Evolutionary conservation across 1,140 invertebrate species (phyloP).

Genomic region (Drosophila eugracilis): DNA sequence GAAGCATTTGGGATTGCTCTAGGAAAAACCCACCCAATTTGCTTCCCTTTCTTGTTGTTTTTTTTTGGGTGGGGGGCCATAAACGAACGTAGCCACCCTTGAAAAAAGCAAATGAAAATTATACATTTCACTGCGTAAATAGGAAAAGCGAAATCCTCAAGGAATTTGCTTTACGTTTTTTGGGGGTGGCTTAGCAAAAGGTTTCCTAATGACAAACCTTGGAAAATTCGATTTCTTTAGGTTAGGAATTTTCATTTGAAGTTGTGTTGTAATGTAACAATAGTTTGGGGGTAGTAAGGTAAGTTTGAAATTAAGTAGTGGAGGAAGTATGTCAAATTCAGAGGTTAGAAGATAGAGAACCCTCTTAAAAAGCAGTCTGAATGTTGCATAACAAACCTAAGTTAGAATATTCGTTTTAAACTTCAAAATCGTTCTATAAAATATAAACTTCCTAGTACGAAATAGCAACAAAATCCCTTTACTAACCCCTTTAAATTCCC

Average conservation of each 20-base stretch:
- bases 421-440: too few species aligned
- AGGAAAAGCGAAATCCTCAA: constrained; percentile 14
- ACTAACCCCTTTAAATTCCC: too few species aligned
- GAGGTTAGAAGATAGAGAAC: too few species aligned
- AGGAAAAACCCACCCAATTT: constrained; percentile 13
- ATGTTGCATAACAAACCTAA: too few species aligned
- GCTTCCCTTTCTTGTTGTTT: too few species aligned
- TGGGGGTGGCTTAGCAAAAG: constrained; percentile 16
- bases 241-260: constrained; percentile 10
- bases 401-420: too few species aligned
- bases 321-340: too few species aligned
- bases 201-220: constrained; percentile 18
- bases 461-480: too few species aligned
- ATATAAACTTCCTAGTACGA: too few species aligned
- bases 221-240: constrained; percentile 29
- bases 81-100: constrained; percentile 13
- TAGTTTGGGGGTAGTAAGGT: background rate
- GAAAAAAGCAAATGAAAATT: constrained; percentile 26
- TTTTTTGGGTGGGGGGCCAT: background rate
- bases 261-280: background rate
- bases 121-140: constrained; percentile 28
- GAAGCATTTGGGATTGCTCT: constrained; percentile 22
- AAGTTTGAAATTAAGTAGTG: too few species aligned
- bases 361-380: too few species aligned
- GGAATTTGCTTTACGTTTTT: constrained; percentile 11